Conservation (phyloP, 2,113 vertebrate genomes). For the Columba livia region DNA sequence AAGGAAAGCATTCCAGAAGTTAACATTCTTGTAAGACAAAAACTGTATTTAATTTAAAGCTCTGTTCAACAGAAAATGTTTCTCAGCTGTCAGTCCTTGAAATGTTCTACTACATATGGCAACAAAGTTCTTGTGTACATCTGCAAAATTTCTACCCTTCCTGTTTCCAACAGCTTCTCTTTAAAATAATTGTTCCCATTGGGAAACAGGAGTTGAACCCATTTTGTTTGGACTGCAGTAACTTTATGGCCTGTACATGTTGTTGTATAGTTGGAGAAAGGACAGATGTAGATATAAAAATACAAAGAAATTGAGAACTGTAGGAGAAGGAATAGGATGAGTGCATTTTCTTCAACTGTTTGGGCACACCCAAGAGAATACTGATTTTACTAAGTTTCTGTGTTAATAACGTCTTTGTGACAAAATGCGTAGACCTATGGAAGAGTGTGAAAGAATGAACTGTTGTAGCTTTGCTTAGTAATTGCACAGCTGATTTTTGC, state of each 20-base stretch:
- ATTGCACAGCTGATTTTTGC: neutral
- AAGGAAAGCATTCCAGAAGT: neutral
- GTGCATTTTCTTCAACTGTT: neutral
- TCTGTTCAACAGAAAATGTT: neutral
- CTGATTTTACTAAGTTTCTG: neutral
- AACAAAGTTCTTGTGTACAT: neutral
- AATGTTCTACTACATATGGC: neutral
- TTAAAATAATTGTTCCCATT: conserved; percentile 52
- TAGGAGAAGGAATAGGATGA: neutral
- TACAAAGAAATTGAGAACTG: neutral
- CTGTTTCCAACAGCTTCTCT: neutral
- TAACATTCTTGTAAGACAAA: neutral
- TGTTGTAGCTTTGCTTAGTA: neutral
- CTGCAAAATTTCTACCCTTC: neutral
- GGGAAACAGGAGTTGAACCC: conserved; percentile 10
- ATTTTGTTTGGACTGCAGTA: neutral
- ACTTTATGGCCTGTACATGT: neutral
- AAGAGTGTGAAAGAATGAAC: neutral
- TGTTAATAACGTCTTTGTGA: neutral
- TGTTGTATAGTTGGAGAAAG: neutral
- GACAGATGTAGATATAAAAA: neutral
- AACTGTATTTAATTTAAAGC: neutral
- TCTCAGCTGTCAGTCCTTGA: conserved; percentile 11
- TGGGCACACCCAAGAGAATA: neutral
- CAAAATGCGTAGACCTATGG: neutral